phyloP scores from a whole-genome alignment of 2,113 vertebrate species.

The Petrocephalus zakoni region DNA sequence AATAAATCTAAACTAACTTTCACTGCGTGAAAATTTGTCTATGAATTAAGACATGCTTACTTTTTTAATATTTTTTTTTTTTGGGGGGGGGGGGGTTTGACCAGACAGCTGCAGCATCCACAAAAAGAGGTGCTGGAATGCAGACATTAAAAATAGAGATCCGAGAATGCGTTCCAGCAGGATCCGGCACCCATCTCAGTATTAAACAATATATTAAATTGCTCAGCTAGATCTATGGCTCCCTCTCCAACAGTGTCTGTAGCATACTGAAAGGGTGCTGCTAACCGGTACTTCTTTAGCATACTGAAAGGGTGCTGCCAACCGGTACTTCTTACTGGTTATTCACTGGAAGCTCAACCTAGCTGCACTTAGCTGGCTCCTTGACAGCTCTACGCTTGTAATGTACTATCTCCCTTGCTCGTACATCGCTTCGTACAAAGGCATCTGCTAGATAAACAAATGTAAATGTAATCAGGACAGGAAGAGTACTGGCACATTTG shows the following conservation, averaged over 20 bases:
- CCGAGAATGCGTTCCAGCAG: not conserved
- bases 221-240: not conserved
- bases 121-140: not conserved
- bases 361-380: not conserved
- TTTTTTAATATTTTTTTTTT: not conserved
- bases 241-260: not conserved
- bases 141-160: not conserved
- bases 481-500: not conserved
- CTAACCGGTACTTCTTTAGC: not conserved
- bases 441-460: not conserved
- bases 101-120: not conserved
- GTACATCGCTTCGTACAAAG: not conserved
- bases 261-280: not conserved
- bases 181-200: not conserved
- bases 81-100: too few relatives aligned
- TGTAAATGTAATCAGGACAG: not conserved
- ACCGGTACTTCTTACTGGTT: not conserved
- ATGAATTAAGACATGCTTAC: not conserved
- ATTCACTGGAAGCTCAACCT: not conserved
- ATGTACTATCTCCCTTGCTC: not conserved
- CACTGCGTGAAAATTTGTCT: not conserved
- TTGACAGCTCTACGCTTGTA: not conserved
- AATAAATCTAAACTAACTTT: not conserved
- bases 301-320: not conserved
- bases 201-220: not conserved